These are phyloP conservation scores for Hippoglossus hippoglossus DNA, from an alignment of 2,797 vertebrate species.

Conservation along the genomic window DNA sequence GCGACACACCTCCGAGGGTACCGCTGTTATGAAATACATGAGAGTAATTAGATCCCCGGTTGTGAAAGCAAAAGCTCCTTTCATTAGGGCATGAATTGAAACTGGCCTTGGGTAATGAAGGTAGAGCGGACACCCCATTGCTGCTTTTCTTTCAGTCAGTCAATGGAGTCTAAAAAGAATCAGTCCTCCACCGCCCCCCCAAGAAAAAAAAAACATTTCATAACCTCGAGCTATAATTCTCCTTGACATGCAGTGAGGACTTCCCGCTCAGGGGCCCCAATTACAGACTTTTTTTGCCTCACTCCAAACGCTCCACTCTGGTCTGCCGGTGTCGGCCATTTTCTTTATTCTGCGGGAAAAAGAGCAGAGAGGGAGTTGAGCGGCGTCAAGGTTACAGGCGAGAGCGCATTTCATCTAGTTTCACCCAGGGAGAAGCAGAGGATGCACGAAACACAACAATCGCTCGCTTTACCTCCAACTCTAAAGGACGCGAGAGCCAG, in stretches of 20 bases:
- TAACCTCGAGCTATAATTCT: slow-evolving; percentile 58
- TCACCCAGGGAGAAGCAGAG: slow-evolving; percentile 40
- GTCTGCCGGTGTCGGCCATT: slow-evolving; percentile 32
- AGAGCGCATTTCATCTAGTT: slow-evolving; percentile 57
- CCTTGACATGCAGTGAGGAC: slow-evolving; percentile 59
- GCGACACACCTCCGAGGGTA: slow-evolving; percentile 32
- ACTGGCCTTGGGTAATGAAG: slow-evolving; percentile 42
- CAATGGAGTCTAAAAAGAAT: slow-evolving; percentile 38
- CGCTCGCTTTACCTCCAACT: slow-evolving; percentile 30
- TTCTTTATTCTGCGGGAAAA: slow-evolving; percentile 37
- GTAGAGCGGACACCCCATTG: slow-evolving; percentile 36
- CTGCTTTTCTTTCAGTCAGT: slow-evolving; percentile 42
- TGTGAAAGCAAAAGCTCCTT: slow-evolving; percentile 53
- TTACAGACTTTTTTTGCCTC: slow-evolving; percentile 56
- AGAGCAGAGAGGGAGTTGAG: slow-evolving; percentile 38
- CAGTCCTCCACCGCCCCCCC: neutral
- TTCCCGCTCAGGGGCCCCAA: slow-evolving; percentile 56
- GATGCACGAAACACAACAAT: slow-evolving; percentile 38
- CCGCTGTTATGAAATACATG: slow-evolving; percentile 51
- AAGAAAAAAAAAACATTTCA: slow-evolving; percentile 23
- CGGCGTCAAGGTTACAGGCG: slow-evolving; percentile 68
- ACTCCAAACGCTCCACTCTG: slow-evolving; percentile 41
- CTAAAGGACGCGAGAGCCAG: slow-evolving; percentile 61
- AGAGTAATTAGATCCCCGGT: slow-evolving; percentile 53
- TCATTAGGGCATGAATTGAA: slow-evolving; percentile 51